Evolutionary conservation across 2,113 vertebrate genomes (phyloP), one percentile per base, ranked within the genome.

Genomic region (Salminus brasiliensis): DNA sequence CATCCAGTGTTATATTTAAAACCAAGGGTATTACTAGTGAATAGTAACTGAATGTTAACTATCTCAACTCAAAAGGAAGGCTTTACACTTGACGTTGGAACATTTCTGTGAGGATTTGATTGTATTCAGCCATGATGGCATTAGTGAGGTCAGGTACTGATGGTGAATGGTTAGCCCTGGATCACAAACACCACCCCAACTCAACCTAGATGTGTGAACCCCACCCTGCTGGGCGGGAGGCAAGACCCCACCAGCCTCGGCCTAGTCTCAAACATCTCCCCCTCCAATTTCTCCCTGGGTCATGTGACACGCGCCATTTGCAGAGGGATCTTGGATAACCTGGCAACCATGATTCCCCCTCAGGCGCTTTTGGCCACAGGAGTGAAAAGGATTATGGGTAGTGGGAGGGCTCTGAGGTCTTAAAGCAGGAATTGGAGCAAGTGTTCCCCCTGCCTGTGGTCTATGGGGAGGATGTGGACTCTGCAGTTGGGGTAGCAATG

Each of bases 401-500:
- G 94, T 0, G 98, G 98, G 23, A 96, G 91, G 0, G 97, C 95
- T 0, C 91, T 99, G 81, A 94, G 74, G 95, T 95, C 81, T 91
- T 99, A 41, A 93, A 90, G 84, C 95, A 98, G 92, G 97, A 99
- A 85, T 94, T 95, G 75, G 95, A 94, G 82, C 94, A 75, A 72
- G 88, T 83, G 0, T 96, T 96, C 74, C 90, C 93, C 4, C 91
- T 94, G 76, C 93, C 94, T 0, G 84, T 97, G 63, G 83, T 92
- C 49, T 98, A 96, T 0, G 94, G 96, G 79, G 92, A 94, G 72
- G 93, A 95, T n/a, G 94, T 94, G 0, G 96, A 98, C 49, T 95
- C 97, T n/a, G 97, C 97, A 5, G 85, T 95, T 0, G 98, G 98
- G 0, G 96, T 94, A 30, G 97, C 96, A 29, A 90, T 96, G 93